Conservation (phyloP, 2,113 vertebrate genomes). For the Euleptes europaea region DNA sequence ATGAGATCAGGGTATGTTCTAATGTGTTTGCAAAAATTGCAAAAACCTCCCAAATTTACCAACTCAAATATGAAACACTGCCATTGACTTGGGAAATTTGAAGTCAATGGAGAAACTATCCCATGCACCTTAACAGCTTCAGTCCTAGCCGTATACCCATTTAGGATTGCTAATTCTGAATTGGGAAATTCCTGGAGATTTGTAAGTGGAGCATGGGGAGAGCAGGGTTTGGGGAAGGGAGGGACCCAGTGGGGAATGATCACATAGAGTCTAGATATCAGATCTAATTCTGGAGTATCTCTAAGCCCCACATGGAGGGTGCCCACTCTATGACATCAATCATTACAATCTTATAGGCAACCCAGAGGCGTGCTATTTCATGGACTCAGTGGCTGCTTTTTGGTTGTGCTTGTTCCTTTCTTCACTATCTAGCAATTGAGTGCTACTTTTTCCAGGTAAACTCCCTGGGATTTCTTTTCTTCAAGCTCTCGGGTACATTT, state of each 20-base stretch:
- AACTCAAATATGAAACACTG: not conserved
- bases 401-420: conserved; percentile 13
- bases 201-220: too few species aligned
- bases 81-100: not conserved
- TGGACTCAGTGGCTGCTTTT: conserved; percentile 12
- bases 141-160: not conserved
- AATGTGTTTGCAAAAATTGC: not conserved
- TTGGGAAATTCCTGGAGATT: too few species aligned
- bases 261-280: too few species aligned
- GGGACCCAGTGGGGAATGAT: too few species aligned
- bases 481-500: not conserved
- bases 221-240: too few species aligned
- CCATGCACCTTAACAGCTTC: not conserved
- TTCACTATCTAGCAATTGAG: conserved; percentile 1
- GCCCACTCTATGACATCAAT: conserved; percentile 9
- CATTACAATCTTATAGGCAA: conserved; percentile 13
- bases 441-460: conserved; percentile 14
- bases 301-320: too few species aligned
- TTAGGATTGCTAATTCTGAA: too few species aligned
- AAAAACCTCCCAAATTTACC: not conserved
- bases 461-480: not conserved
- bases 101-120: not conserved
- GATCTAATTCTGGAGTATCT: too few species aligned
- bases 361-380: not conserved
- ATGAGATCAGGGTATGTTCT: fast-evolving